Conservation (phyloP, 2,888 invertebrate species). For the Neuroscelio doddi region DNA sequence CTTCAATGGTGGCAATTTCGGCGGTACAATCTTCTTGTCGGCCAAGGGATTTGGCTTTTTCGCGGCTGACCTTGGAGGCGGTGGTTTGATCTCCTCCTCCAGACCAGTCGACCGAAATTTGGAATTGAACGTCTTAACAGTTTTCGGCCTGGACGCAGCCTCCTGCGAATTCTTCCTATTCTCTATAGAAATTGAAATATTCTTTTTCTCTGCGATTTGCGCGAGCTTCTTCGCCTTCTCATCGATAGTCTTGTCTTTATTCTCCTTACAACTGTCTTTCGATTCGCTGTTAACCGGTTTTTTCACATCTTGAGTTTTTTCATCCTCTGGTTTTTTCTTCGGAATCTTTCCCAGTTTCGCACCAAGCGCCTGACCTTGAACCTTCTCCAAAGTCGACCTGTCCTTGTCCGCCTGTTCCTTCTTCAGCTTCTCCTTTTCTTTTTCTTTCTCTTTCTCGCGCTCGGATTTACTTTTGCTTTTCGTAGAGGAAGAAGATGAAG, state of each 20-base stretch:
- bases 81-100: conserved; percentile 90
- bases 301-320: too few species aligned
- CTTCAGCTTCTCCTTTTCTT: conserved; percentile 73
- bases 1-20: conserved; percentile 73
- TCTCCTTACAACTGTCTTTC: conserved; percentile 66
- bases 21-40: conserved; percentile 67
- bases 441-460: conserved; percentile 67
- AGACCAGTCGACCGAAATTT: conserved; percentile 94
- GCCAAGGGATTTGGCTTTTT: conserved; percentile 73
- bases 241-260: conserved; percentile 60
- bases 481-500: conserved; percentile 50
- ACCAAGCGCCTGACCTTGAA: conserved; percentile 79
- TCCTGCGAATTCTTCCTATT: conserved; percentile 79
- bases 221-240: conserved; percentile 65
- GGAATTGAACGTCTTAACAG: conserved; percentile 92
- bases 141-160: conserved; percentile 84
- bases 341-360: conserved; percentile 84
- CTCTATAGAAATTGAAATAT: conserved; percentile 87
- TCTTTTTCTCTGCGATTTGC: conserved; percentile 75
- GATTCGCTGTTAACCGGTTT: conserved; percentile 62
- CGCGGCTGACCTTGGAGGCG: conserved; percentile 81
- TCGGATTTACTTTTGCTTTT: conserved; percentile 56
- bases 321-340: conserved; percentile 77
- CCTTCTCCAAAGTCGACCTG: conserved; percentile 79
- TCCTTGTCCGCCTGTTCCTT: conserved; percentile 78